Base-by-base conservation (phyloP, 2,797 vertebrate genomes). In the Vespertilio murinus region DNA sequence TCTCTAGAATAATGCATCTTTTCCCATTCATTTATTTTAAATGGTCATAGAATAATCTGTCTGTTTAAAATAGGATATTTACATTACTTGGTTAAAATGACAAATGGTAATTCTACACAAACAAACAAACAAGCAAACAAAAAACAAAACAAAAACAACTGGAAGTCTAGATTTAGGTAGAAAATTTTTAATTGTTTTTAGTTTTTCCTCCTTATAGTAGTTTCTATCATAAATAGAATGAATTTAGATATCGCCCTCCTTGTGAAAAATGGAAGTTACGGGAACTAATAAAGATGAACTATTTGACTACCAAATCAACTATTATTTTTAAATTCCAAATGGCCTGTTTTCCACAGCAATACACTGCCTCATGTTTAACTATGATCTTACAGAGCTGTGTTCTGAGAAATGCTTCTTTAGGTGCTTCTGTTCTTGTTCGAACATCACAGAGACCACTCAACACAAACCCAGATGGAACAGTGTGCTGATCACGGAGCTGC, bases 251-350 rank as follows among this genome's bases (percentile, higher is more conserved):
- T n/a, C 35, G 35, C 6, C 12, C 69, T 93, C 33, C 49, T 94
- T 33, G 69, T 85, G 9, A 91, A 95, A 38, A 11, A 22, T 6
- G n/a, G 30, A 33, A 45, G 30, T 75, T 92, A 90, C 85, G 18
- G 40, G 93, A 85, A 40, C 7, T 82, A 47, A 77, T 30, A 95
- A 93, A 90, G 35, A 93, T 85, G 54, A 95, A 94, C 91, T 84
- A 90, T 17, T 13, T 73, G 65, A 18, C 0, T 20, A 1, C 54
- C 88, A 94, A 82, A 71, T 92, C 80, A 96, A 83, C 45, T 13
- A 87, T 82, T 84, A 80, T 30, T 95, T 85, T 91, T 74, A 93
- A 73, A 86, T 88, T 89, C 45, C 30, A 82, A 79, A 42, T n/a
- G 11, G 16, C 25, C 71, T 67, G 25, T 52, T 95, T 69, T 22